These are phyloP conservation scores for Regulus satrapa DNA, from an alignment of 2,113 vertebrate genomes.

Conservation along the genomic window DNA sequence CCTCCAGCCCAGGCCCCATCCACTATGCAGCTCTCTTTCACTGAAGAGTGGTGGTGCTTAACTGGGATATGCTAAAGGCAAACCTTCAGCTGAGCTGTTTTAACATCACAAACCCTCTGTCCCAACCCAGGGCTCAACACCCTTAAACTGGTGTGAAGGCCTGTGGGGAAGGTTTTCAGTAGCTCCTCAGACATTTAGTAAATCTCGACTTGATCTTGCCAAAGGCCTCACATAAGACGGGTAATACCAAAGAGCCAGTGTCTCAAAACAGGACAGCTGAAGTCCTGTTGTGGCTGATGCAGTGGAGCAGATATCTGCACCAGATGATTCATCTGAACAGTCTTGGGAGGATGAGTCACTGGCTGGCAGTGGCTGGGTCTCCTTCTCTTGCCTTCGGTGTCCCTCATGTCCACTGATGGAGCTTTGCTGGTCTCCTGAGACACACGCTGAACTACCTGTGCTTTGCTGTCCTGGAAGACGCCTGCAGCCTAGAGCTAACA, in stretches of 20 bases:
- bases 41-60: neutral
- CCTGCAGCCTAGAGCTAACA: neutral
- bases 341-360: neutral
- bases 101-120: neutral
- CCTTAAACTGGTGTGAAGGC: neutral
- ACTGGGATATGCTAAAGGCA: neutral
- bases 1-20: neutral
- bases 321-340: neutral
- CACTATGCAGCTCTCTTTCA: neutral
- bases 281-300: neutral
- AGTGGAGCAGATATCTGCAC: neutral
- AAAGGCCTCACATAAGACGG: neutral
- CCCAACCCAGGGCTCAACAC: neutral
- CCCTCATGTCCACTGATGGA: neutral
- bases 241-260: neutral
- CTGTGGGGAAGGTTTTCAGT: neutral
- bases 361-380: neutral
- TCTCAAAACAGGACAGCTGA: neutral
- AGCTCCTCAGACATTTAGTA: neutral
- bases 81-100: neutral
- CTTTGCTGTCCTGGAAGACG: neutral
- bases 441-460: neutral
- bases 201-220: neutral
- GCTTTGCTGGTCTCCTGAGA: neutral
- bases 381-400: neutral